phyloP scores from a whole-genome alignment of 2,113 vertebrate genomes.

The Muntiacus reevesi region DNA sequence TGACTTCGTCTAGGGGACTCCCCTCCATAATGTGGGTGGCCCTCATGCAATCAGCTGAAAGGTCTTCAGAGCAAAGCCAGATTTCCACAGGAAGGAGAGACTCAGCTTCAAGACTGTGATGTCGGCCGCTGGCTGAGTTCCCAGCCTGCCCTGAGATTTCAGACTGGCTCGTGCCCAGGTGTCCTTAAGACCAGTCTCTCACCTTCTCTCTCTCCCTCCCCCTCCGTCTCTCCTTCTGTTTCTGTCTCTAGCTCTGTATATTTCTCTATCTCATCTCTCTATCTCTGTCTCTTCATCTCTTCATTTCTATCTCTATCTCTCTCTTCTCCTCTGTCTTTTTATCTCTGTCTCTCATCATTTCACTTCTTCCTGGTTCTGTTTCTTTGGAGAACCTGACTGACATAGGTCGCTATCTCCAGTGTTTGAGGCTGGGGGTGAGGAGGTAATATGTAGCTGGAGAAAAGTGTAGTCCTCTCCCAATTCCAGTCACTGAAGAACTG shows the following conservation, averaged over 20 bases:
- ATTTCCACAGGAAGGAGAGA: neutral
- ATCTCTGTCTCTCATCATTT: neutral
- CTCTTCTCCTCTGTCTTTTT: neutral
- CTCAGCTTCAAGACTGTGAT: neutral
- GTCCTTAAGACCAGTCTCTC: neutral
- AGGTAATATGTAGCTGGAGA: neutral
- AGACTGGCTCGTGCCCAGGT: neutral
- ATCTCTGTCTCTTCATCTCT: neutral
- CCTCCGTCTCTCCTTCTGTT: neutral
- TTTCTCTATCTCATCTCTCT: neutral
- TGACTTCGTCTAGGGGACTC: neutral
- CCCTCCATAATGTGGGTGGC: neutral
- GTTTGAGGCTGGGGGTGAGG: neutral
- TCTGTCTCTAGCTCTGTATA: rapidly evolving
- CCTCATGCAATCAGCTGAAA: neutral
- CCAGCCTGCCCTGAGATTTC: neutral
- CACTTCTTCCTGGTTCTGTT: neutral
- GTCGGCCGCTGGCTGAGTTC: neutral
- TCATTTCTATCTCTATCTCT: neutral
- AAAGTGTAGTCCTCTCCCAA: neutral
- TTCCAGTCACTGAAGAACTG: neutral
- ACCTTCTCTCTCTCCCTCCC: no score
- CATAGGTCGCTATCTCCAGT: neutral
- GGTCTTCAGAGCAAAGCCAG: neutral
- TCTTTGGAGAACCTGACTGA: neutral